Percentiles rank a stretch among this genome's conserved stretches.
Conservation (phyloP, 2,888 invertebrate genomes). For the Carabus problematicus region DNA sequence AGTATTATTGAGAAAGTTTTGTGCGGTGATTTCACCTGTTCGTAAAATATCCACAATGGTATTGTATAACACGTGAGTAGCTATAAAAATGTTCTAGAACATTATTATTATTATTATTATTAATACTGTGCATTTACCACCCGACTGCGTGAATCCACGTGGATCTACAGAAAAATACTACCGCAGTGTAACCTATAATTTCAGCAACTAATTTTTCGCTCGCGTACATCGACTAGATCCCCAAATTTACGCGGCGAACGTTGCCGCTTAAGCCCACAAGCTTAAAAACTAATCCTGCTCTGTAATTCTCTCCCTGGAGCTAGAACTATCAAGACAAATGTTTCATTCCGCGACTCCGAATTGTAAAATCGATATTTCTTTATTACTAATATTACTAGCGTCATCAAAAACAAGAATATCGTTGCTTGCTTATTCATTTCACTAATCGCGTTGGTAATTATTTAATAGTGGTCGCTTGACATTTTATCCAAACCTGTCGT, state of each 20-base stretch:
- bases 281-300: conserved; percentile 27
- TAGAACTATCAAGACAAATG: conserved; percentile 34
- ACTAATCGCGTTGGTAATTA: conserved; percentile 11
- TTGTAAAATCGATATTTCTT: conserved; percentile 34
- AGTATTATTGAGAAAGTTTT: too few relatives aligned
- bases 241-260: conserved; percentile 26
- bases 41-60: too few relatives aligned
- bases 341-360: conserved; percentile 18
- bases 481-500: conserved; percentile 6
- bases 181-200: neutral
- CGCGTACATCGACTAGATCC: conserved; percentile 13
- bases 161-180: too few relatives aligned
- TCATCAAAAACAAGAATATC: too few relatives aligned
- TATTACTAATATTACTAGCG: too few relatives aligned
- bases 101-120: too few relatives aligned
- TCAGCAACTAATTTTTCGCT: conserved; percentile 15
- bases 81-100: too few relatives aligned
- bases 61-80: too few relatives aligned
- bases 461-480: conserved; percentile 24
- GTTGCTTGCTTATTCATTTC: too few relatives aligned
- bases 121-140: too few relatives aligned
- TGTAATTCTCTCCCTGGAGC: conserved; percentile 11
- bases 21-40: too few relatives aligned
- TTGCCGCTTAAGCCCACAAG: conserved; percentile 21
- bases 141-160: too few relatives aligned